phyloP scores from a whole-genome alignment of 2,888 invertebrate species.

The Orthosia cruda region DNA sequence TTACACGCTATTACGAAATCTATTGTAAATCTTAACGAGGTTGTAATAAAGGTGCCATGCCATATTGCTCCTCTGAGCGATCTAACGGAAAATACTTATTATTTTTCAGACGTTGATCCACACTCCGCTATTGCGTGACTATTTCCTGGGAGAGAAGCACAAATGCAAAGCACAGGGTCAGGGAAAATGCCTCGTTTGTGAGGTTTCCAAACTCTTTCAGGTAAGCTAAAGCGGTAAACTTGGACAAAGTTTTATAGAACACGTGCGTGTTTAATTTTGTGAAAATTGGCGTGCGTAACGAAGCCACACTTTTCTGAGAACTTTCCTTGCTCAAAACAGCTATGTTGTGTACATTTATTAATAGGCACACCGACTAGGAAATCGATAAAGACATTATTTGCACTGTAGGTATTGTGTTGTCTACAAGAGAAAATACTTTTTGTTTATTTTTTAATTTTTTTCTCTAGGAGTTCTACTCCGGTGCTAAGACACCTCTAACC shows the following conservation, averaged over 20 bases:
- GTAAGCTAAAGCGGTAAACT: slow-evolving; percentile 93
- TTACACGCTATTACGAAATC: slow-evolving; percentile 14
- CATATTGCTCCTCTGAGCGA: neutral
- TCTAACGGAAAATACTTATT: neutral
- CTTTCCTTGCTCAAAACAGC: slow-evolving; percentile 41
- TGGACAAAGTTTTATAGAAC: slow-evolving; percentile 5
- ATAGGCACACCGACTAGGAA: slow-evolving; percentile 34
- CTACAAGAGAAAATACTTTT: slow-evolving; percentile 13
- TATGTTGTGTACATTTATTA: slow-evolving; percentile 52
- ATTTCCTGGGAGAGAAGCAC: slow-evolving; percentile 98
- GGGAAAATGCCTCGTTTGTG: slow-evolving; percentile 98
- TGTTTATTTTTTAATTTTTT: slow-evolving; percentile 45
- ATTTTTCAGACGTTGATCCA: slow-evolving; percentile 96
- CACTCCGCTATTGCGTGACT: slow-evolving; percentile 98
- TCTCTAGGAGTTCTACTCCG: slow-evolving; percentile 97
- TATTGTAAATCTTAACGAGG: slow-evolving; percentile 25
- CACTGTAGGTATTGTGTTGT: neutral
- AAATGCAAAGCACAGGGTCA: slow-evolving; percentile 95
- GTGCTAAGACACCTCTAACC: slow-evolving; percentile 96
- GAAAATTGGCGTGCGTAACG: slow-evolving; percentile 42
- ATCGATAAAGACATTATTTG: slow-evolving; percentile 38
- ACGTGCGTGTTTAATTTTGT: slow-evolving; percentile 7
- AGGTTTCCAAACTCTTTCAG: slow-evolving; percentile 98
- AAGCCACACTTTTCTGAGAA: slow-evolving; percentile 54
- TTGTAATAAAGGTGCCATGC: neutral